Evolutionary conservation across 2,113 vertebrate species (phyloP), one percentile per base, ranked within the genome.

Genomic region (Labrus mixtus): DNA sequence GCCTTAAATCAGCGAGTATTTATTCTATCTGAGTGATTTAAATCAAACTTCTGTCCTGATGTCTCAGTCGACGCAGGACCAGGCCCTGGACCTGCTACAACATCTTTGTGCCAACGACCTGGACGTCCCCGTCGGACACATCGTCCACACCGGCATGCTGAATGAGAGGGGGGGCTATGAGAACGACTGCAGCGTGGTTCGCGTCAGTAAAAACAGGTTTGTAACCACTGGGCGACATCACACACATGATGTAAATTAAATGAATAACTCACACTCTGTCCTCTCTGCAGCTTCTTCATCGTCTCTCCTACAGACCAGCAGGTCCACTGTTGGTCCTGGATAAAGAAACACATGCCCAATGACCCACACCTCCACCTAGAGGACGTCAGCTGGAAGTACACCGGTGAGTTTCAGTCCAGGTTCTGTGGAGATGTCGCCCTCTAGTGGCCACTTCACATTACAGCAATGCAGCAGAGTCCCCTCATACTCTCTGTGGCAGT

Each of bases 341-440:
- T 99, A 43, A 97, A 96, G 92, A 97, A 95, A 46, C 95, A 89
- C 87, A 96, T 99, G 96, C 97, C 97, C 0, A 87, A 70, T 4
- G 96, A 99, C 77, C 96, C 94, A 77, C 94, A 92, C 76, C 91
- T 99, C 80, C 87, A 96, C 59, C 68, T 99, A 68, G 98, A 99
- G 89, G 97, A 99, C 0, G 98, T 99, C 70, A 98, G 96, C 88
- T 99, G 98, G 97, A 99, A 99, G 64, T 99, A 98, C 85, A 99
- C 98, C 0, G 97, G 98, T 98, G 70, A 82, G 83, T 3, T 0
- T 22, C 1, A 39, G 39, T 41, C 39, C 39, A 41, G 17, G 12
- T 16, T 17, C 37, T 76, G 56, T 6, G 1, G 29, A 13, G 36
- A 20, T 4, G 15, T 60, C 5, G 12, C 64, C 81, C 64, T 77